These are phyloP conservation scores for Fringilla coelebs DNA, from an alignment of 2,797 vertebrate species.

Conservation along the genomic window DNA sequence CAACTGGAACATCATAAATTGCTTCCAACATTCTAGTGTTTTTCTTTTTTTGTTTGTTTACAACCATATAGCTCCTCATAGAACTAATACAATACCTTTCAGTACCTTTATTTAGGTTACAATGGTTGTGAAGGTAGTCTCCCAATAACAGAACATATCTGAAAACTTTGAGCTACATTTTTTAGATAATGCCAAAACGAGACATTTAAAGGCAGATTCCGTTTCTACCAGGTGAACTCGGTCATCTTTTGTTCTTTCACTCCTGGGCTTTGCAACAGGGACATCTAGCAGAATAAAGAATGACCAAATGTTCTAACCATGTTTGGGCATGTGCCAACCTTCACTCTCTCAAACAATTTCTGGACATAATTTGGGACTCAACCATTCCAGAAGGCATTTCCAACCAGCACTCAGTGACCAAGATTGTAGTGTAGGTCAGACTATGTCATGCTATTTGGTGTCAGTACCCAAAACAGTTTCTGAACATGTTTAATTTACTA, in stretches of 20 bases:
- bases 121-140: neutral
- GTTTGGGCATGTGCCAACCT: neutral
- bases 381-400: neutral
- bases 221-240: neutral
- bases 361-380: neutral
- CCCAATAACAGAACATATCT: neutral
- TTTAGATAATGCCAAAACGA: neutral
- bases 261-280: neutral
- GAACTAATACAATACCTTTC: neutral
- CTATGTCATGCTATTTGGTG: neutral
- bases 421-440: neutral
- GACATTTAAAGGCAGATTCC: neutral
- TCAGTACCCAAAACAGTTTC: neutral
- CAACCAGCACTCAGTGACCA: neutral
- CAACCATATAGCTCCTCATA: neutral
- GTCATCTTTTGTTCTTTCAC: neutral
- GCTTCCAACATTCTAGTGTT: neutral
- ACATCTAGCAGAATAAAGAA: neutral
- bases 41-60: neutral
- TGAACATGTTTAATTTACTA: neutral
- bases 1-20: conserved; percentile 42
- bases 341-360: neutral
- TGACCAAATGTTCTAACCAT: neutral
- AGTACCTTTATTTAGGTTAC: neutral
- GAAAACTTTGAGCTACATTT: neutral